Evolutionary conservation across 2,113 vertebrate species (phyloP).

Genomic region (Hypanus sabinus): DNA sequence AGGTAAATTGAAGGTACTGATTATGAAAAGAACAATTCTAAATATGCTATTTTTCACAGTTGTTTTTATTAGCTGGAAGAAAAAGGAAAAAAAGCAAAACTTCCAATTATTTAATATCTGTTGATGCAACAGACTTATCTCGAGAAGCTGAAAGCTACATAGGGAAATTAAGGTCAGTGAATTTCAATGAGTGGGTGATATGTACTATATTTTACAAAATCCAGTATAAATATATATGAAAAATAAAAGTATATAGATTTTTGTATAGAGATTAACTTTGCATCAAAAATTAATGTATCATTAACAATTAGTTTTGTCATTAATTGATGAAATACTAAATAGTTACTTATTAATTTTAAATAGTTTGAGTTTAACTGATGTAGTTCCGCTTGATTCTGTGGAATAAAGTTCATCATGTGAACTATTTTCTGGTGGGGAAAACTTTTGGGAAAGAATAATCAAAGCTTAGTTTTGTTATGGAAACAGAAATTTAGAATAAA

Average conservation of each 20-base stretch:
- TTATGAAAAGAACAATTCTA: neutral
- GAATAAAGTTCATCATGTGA: no score
- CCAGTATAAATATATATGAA: neutral
- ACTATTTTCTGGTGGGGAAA: no score
- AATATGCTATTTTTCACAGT: constrained; percentile 52
- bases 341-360: neutral
- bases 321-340: neutral
- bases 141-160: constrained; percentile 85
- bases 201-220: neutral
- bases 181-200: neutral
- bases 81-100: constrained; percentile 98
- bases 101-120: constrained; percentile 94
- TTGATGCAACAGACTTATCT: constrained; percentile 86
- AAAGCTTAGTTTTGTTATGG: no score
- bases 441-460: no score
- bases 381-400: neutral
- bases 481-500: no score
- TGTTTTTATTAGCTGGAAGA: constrained; percentile 86
- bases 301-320: neutral
- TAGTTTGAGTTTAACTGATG: neutral
- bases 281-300: neutral
- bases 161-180: constrained; percentile 81
- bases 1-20: neutral
- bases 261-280: no score
- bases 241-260: no score